Conservation (phyloP, 2,797 vertebrate genomes). For the Serranus cabrilla region DNA sequence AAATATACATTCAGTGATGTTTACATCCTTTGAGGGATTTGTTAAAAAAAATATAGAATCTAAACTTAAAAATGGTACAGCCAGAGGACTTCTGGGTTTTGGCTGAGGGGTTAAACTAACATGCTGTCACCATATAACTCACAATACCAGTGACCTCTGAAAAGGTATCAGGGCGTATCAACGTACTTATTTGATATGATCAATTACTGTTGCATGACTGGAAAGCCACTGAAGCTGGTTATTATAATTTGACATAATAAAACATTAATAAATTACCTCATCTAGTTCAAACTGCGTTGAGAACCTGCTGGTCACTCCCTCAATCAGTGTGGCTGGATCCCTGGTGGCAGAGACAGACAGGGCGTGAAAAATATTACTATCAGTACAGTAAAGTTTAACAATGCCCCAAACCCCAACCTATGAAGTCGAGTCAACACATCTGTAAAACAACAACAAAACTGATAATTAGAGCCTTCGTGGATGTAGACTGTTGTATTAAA, state of each 20-base stretch:
- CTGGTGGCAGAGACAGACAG: conserved; percentile 69
- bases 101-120: no score
- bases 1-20: no score
- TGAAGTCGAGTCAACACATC: background rate
- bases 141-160: conserved; percentile 2
- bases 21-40: no score
- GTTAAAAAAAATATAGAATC: no score
- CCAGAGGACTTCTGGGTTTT: no score
- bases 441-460: background rate
- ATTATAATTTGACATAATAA: background rate
- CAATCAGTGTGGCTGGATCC: conserved; percentile 80
- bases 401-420: no score
- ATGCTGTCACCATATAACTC: no score
- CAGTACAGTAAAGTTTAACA: background rate
- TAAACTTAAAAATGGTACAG: no score
- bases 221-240: background rate
- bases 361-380: conserved; percentile 2
- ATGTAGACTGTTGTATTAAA: no score
- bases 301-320: conserved; percentile 86
- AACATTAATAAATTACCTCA: conserved; percentile 85
- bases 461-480: background rate
- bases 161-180: conserved; percentile 43
- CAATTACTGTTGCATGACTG: background rate
- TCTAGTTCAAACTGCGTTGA: conserved; percentile 87
- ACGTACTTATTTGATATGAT: background rate